Evolutionary conservation across 1,140 invertebrate species (phyloP), one percentile per base, ranked within the genome.

Genomic region (Platyura marginata): DNA sequence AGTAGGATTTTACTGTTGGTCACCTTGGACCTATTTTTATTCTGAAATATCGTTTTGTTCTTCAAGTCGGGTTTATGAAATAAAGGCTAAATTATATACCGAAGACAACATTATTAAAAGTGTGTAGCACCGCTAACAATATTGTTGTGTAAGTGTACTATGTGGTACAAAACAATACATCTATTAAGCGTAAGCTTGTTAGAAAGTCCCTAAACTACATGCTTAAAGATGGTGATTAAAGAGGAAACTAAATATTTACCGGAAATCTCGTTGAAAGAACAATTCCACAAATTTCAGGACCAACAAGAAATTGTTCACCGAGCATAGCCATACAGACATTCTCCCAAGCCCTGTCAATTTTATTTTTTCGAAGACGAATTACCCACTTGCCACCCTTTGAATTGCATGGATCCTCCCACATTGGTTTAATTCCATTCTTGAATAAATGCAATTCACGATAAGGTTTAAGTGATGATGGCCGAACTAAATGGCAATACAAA

Each of bases 281-380:
- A 46, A 92, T 86, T 2, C 94, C 95, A 70, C 94, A 98, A 49
- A 99, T 93, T 69, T 98, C 95, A 49, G 94, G 85, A 8, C 93
- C 93, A 21, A 98, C 93, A 76, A 95, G 88, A 72, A 98, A 98
- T 70, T 98, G 94, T 67, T 98, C 94, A 11, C 91, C 90, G 49
- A 92, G 66, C 80, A 99, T 94, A 42, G 95, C 94, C 67, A 99
- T 75, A 51, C 97, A 84, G 22, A 98, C 70, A 69, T 98, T 97
- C 68, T 98, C 95, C 94, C 94, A 98, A 58, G 91, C 94, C 38
- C 92, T 74, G 29, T 88, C 89, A 19, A 92, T 89, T 58, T 97
- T 72, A 44, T 91, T 88, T 71, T 97, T 97, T 53, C 86, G 77
- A 55, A 98, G 68, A 46, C 91, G 70, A 39, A 98, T 62, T 50